Base-by-base conservation (phyloP, 1,140 invertebrate genomes). In the Gryon sp. region DNA sequence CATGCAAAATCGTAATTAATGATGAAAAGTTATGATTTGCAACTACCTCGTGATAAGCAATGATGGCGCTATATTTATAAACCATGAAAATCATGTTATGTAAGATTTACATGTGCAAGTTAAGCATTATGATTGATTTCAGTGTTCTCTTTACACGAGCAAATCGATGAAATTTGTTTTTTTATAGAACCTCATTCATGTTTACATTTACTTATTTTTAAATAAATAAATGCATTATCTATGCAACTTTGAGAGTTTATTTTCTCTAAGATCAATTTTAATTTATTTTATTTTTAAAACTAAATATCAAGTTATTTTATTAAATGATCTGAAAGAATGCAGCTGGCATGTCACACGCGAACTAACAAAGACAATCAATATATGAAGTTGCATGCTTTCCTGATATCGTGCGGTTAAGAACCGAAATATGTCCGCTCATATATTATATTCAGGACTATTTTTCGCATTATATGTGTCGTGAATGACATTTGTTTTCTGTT, bases 301-400 rank as follows among this genome's bases (percentile, higher is more conserved):
- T 48, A 52, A 24, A 52, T 24, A 34, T 43, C 2, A 28, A 60
- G 62, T 40, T 57, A 59, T 60, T 68, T 75, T 75, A 60, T 68
- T 32, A 7, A 41, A 45, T 48, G 45, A 57, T 57, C 26, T 24
- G 46, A 48, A 53, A 69, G 48, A 76, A 69, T 76, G 55, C 38
- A 11, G 55, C 48, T 75, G 43, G 52, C 62, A 68, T 50, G 57
- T 66, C 53, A 36, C 72, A 76, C 38, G 72, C 72, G 11, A 68
- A 57, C 48, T 18, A 41, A 7, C 34, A 20, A 63, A 76, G 63
- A 76, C 62, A 76, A 76, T 69, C 72, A 38, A n/a, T n/a, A 68
- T 76, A 69, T 18, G 26, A 41, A 53, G 63, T 66, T 50, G 50
- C 72, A 69, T 66, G 72, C 63, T 38, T 57, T 53, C 40, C 12